phyloP scores from a whole-genome alignment of 2,113 vertebrate species.

The Bufo bufo region DNA sequence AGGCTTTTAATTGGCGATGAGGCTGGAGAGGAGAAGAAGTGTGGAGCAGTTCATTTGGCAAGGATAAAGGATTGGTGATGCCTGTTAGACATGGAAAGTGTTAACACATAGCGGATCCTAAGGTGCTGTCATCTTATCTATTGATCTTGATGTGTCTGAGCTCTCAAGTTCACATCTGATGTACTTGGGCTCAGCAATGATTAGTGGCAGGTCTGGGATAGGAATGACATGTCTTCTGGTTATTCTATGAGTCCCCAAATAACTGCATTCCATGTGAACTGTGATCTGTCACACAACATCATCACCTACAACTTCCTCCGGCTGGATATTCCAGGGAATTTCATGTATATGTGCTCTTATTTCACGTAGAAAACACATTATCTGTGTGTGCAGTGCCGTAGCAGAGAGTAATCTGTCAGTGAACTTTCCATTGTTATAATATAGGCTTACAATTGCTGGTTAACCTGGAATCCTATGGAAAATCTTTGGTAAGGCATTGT shows the following conservation, averaged over 20 bases:
- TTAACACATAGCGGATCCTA: not conserved
- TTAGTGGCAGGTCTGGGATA: slow-evolving; percentile 41
- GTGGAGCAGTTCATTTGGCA: not conserved
- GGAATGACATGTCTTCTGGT: slow-evolving; percentile 22
- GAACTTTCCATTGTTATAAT: not conserved
- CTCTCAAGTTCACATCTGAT: slow-evolving; percentile 28
- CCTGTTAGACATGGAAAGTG: slow-evolving; percentile 25
- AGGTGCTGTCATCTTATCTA: slow-evolving; percentile 9
- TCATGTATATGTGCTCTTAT: not conserved
- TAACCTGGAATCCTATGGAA: not conserved
- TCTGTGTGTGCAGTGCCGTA: not conserved
- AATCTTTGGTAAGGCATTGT: not conserved
- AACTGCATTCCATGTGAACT: slow-evolving; percentile 38
- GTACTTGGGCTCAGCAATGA: slow-evolving; percentile 32
- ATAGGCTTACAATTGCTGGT: not conserved
- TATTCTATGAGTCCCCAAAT: slow-evolving; percentile 38
- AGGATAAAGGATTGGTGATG: slow-evolving; percentile 8
- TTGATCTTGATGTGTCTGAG: slow-evolving; percentile 37
- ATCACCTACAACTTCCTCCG: not conserved
- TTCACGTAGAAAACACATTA: not conserved
- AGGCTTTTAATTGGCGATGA: slow-evolving; percentile 29
- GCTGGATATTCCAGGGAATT: not conserved
- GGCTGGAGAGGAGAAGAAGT: not conserved
- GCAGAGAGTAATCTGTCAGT: not conserved
- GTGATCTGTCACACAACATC: slow-evolving; percentile 28